A percentile compares a stretch with the other conserved stretches of the same genome.
Conservation (phyloP, 2,797 vertebrate species). For the Platalea minor region DNA sequence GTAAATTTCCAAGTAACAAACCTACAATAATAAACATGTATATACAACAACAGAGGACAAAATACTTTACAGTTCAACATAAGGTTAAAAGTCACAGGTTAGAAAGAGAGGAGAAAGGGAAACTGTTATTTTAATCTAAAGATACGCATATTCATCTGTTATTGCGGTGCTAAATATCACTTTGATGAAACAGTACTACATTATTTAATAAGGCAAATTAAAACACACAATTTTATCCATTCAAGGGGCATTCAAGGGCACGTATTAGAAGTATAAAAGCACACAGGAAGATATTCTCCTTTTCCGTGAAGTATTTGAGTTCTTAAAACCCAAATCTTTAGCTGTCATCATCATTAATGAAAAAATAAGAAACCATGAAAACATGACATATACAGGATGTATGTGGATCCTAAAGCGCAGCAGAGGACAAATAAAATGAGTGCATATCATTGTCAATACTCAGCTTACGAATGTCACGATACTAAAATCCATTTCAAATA, state of each 20-base stretch:
- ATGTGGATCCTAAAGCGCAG: background rate
- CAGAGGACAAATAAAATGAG: background rate
- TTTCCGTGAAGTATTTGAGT: background rate
- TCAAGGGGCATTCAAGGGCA: background rate
- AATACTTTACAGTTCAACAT: background rate
- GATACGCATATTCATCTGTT: background rate
- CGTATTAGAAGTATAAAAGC: background rate
- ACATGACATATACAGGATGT: background rate
- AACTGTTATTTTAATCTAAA: background rate
- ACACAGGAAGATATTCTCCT: background rate
- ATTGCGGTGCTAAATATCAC: background rate
- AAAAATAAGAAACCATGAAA: background rate
- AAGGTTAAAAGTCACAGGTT: background rate
- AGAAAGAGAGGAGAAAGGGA: background rate
- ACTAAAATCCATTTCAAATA: background rate
- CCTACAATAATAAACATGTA: background rate
- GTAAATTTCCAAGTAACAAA: slow-evolving; percentile 32
- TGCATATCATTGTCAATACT: background rate
- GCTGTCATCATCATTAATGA: background rate
- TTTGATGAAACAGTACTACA: background rate
- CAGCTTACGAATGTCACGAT: background rate
- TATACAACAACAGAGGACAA: background rate
- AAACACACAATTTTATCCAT: background rate
- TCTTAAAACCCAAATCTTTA: background rate
- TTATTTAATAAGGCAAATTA: background rate